Percentiles rank a stretch among this genome's conserved stretches.
Conservation (phyloP, 2,888 invertebrate genomes). For the Orthosia gracilis region DNA sequence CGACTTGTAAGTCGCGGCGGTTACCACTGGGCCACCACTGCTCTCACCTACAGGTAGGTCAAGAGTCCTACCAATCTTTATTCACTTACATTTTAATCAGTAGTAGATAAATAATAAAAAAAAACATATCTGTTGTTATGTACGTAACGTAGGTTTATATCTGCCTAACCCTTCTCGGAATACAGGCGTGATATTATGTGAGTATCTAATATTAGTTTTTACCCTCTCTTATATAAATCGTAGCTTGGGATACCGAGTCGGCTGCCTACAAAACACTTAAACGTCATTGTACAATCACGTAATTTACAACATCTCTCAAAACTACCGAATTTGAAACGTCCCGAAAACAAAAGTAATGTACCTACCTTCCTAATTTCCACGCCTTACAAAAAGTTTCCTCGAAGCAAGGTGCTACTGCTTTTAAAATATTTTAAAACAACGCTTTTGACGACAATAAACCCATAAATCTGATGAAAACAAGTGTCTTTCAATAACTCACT, state of each 20-base stretch:
- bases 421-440: slow-evolving; percentile 37
- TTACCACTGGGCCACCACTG: too few relatives aligned
- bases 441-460: slow-evolving; percentile 53
- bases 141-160: too few relatives aligned
- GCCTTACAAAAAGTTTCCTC: slow-evolving; percentile 41
- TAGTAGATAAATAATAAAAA: neutral
- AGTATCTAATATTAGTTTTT: neutral
- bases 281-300: slow-evolving; percentile 39
- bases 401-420: slow-evolving; percentile 53
- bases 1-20: too few relatives aligned
- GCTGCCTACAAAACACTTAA: neutral
- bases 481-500: slow-evolving; percentile 53
- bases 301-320: slow-evolving; percentile 51
- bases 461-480: slow-evolving; percentile 71
- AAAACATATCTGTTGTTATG: too few relatives aligned
- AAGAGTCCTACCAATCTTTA: neutral
- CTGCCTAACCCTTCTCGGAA: too few relatives aligned
- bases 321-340: slow-evolving; percentile 32
- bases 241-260: slow-evolving; percentile 1
- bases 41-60: too few relatives aligned
- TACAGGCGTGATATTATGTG: too few relatives aligned
- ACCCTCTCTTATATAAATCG: neutral
- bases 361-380: slow-evolving; percentile 11
- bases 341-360: slow-evolving; percentile 45
- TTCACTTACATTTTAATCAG: neutral